A percentile compares a stretch with the other conserved stretches of the same genome.
These are phyloP conservation scores for Sipha maydis DNA, from an alignment of 2,888 invertebrate genomes.

Conservation along the genomic window DNA sequence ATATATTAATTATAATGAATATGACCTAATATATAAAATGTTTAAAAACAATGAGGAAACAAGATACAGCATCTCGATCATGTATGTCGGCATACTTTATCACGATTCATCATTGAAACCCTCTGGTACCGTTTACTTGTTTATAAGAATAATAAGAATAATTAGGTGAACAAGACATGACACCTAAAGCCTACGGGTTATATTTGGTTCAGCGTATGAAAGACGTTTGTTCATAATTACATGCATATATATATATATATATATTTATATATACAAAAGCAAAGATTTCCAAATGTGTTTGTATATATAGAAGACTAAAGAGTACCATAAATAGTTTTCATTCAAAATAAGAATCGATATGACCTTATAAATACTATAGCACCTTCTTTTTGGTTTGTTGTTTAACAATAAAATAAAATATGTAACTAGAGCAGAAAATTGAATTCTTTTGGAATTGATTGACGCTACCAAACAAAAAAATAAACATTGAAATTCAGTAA, in stretches of 20 bases:
- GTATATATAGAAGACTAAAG: not conserved
- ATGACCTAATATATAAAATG: not conserved
- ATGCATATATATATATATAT: not conserved
- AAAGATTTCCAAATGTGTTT: not conserved
- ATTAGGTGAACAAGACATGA: not conserved
- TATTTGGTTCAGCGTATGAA: not conserved
- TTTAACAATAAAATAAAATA: not conserved
- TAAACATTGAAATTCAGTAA: not conserved
- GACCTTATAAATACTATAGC: not conserved
- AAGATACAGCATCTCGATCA: not conserved
- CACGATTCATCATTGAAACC: not conserved
- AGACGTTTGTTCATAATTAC: slow-evolving; percentile 2
- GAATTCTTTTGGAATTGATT: not conserved
- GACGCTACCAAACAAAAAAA: slow-evolving; percentile 8
- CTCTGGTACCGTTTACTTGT: slow-evolving; percentile 37
- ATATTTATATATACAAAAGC: not conserved
- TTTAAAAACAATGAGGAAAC: slow-evolving; percentile 25
- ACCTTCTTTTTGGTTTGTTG: not conserved
- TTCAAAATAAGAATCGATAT: slow-evolving; percentile 19
- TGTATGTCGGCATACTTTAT: slow-evolving; percentile 37
- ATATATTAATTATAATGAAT: too few relatives aligned
- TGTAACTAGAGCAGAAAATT: slow-evolving; percentile 38
- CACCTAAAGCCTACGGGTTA: slow-evolving; percentile 24
- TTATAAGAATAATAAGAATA: slow-evolving; percentile 30
- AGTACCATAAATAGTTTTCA: slow-evolving; percentile 6